Conservation (phyloP, 2,113 vertebrate species). For the Aldabrachelys gigantea region DNA sequence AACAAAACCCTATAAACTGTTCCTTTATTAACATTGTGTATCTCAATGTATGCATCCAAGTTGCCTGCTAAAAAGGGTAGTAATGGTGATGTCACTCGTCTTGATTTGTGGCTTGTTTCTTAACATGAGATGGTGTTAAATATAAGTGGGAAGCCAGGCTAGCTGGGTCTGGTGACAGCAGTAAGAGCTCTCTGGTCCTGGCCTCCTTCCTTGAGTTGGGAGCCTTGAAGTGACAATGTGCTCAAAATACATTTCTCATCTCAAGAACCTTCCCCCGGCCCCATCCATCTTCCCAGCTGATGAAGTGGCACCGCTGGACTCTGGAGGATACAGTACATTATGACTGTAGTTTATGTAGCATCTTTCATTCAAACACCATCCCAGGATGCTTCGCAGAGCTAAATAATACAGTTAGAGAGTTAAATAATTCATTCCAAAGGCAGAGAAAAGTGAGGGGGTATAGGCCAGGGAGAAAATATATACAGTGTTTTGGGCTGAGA, state of each 20-base stretch:
- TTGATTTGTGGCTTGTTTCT: neutral
- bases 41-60: neutral
- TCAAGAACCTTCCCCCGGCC: neutral
- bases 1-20: neutral
- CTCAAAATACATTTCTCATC: neutral
- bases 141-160: accelerated
- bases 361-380: neutral
- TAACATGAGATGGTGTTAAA: neutral
- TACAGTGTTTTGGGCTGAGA: neutral
- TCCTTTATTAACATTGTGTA: neutral
- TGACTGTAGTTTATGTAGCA: accelerated
- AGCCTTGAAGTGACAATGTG: no score
- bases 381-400: neutral
- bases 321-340: accelerated
- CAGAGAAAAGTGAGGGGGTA: neutral
- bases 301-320: neutral
- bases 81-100: neutral
- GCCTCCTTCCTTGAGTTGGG: accelerated
- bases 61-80: neutral
- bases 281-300: neutral
- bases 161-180: neutral
- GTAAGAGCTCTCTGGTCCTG: neutral
- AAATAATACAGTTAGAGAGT: constrained; percentile 8
- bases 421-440: constrained; percentile 29
- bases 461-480: neutral